Percentiles rank a stretch among this genome's conserved stretches.
Evolutionary conservation across 2,888 invertebrate species (phyloP).

Genomic region (Hofmannophila pseudospretella): DNA sequence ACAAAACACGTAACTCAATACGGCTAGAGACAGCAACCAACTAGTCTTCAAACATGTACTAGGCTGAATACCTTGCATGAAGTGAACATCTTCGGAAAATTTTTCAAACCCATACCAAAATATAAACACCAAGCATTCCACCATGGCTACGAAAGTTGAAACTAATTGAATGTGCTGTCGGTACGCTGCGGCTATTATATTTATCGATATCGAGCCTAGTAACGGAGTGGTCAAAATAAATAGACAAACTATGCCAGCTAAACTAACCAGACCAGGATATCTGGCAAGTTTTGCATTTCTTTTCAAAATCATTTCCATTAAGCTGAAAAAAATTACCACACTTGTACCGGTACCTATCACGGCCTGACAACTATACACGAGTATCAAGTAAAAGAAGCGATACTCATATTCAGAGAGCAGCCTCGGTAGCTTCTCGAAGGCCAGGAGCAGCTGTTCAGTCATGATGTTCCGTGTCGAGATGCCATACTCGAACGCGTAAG

Average conservation of each 20-base stretch:
- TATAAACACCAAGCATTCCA: conserved; percentile 51
- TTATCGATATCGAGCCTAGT: conserved; percentile 33
- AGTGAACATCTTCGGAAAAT: conserved; percentile 66
- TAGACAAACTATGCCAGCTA: conserved; percentile 24
- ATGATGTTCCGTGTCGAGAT: conserved; percentile 25
- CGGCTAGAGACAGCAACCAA: conserved; percentile 35
- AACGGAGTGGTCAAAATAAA: conserved; percentile 46
- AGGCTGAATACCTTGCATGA: conserved; percentile 63
- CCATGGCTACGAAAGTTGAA: conserved; percentile 29
- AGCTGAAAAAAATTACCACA: conserved; percentile 32
- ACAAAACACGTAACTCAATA: conserved; percentile 34
- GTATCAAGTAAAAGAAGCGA: conserved; percentile 36
- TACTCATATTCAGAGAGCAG: conserved; percentile 39
- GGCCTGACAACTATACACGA: conserved; percentile 36
- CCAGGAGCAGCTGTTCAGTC: conserved; percentile 27
- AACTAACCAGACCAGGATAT: conserved; percentile 40
- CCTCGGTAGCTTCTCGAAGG: conserved; percentile 51
- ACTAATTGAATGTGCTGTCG: conserved; percentile 27
- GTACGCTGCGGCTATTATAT: conserved; percentile 23
- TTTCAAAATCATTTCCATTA: conserved; percentile 34
- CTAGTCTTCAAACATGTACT: conserved; percentile 39
- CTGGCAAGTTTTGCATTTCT: conserved; percentile 28
- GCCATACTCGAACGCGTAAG: conserved; percentile 41
- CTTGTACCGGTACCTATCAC: conserved; percentile 33
- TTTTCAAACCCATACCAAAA: conserved; percentile 53